Conservation (phyloP, 2,888 invertebrate genomes). For the Nipponacmea schrenckii region DNA sequence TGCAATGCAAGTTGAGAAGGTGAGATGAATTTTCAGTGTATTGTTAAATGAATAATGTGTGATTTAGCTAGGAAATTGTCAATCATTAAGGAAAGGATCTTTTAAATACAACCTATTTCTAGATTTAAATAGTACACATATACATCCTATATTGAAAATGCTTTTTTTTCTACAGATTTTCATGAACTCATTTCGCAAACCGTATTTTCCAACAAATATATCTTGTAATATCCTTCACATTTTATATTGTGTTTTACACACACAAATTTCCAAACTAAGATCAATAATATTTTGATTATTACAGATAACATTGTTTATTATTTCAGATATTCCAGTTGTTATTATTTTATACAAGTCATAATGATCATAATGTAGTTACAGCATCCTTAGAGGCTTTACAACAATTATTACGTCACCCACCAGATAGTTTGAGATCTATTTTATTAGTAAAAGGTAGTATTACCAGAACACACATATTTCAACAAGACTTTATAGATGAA, state of each 20-base stretch:
- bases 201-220: too few relatives aligned
- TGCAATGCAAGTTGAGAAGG: conserved; percentile 59
- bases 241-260: too few relatives aligned
- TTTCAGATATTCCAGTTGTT: conserved; percentile 69
- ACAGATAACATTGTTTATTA: conserved; percentile 15
- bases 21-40: conserved; percentile 20
- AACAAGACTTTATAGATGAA: conserved; percentile 40
- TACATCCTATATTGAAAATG: neutral
- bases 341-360: conserved; percentile 71
- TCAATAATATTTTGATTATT: too few relatives aligned
- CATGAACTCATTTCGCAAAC: neutral
- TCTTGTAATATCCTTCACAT: too few relatives aligned
- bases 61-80: neutral
- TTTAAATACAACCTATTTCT: neutral
- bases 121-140: neutral
- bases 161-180: neutral
- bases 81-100: neutral
- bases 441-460: conserved; percentile 71
- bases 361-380: conserved; percentile 89
- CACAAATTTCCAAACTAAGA: too few relatives aligned
- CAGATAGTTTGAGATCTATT: conserved; percentile 71
- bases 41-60: neutral
- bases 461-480: conserved; percentile 51
- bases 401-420: conserved; percentile 73
- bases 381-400: conserved; percentile 83